These are phyloP conservation scores for Varanus salvator DNA, from an alignment of 2,113 vertebrate genomes.

Conservation along the genomic window DNA sequence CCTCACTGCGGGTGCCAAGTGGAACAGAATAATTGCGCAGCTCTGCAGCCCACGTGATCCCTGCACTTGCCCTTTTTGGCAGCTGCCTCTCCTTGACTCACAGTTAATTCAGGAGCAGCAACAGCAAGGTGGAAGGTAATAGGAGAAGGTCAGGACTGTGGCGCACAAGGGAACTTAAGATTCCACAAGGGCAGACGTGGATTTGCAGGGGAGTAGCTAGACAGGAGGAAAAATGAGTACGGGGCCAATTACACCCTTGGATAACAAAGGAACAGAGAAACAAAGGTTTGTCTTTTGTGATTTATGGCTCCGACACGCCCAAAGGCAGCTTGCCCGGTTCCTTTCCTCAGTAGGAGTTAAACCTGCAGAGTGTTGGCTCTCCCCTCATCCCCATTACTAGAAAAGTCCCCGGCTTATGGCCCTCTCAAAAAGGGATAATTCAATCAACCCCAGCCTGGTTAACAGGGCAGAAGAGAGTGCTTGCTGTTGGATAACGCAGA, in stretches of 20 bases:
- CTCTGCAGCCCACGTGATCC: neutral
- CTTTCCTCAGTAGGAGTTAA: slow-evolving; percentile 4
- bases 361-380: neutral
- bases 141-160: neutral
- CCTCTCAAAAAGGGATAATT: neutral
- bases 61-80: slow-evolving; percentile 4
- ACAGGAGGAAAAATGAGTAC: neutral
- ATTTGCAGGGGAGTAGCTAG: slow-evolving; percentile 10
- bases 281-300: slow-evolving; percentile 13
- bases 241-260: neutral
- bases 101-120: neutral
- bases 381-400: neutral
- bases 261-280: slow-evolving; percentile 5
- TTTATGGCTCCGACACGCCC: slow-evolving; percentile 5
- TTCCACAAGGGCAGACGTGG: neutral
- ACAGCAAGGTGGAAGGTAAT: neutral
- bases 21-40: slow-evolving; percentile 16
- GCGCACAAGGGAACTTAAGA: neutral
- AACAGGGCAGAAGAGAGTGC: no score
- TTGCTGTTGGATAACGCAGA: neutral
- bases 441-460: neutral
- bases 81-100: slow-evolving; percentile 13
- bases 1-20: neutral
- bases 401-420: neutral
- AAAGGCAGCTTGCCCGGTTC: slow-evolving; percentile 2